A percentile compares a stretch with the other conserved stretches of the same genome.
Conservation (phyloP, 2,113 vertebrate species). For the Baryphthengus martii region DNA sequence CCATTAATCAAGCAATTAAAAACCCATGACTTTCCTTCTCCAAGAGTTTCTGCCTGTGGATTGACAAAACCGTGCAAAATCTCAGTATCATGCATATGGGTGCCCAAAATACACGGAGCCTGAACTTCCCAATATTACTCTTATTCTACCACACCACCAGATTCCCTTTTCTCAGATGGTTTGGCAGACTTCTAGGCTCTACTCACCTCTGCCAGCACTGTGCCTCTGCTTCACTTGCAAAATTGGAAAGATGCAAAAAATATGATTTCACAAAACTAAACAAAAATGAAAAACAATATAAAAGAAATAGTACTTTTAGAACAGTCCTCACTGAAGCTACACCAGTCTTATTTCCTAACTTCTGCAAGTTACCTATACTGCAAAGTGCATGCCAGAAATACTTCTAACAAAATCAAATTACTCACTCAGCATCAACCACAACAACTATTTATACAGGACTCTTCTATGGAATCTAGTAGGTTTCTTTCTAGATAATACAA, state of each 20-base stretch:
- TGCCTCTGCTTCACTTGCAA: neutral
- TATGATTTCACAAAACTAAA: neutral
- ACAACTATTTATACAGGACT: neutral
- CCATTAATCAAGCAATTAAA: neutral
- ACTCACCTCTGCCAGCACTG: neutral
- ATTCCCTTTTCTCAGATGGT: neutral
- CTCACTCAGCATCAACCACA: neutral
- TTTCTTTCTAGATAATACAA: neutral
- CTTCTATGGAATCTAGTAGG: accelerated
- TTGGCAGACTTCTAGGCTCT: neutral
- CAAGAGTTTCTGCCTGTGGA: neutral
- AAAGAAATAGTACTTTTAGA: neutral
- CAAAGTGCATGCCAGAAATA: neutral
- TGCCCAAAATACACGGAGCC: neutral
- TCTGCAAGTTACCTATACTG: neutral
- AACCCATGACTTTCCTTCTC: neutral
- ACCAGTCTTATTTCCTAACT: neutral
- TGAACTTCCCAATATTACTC: neutral
- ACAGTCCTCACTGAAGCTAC: neutral
- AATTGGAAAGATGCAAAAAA: neutral
- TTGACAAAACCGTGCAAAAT: neutral
- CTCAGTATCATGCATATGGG: neutral
- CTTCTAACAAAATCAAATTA: neutral
- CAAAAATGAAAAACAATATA: neutral
- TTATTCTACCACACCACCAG: neutral